A percentile compares a stretch with the other conserved stretches of the same genome.
These are phyloP conservation scores for Cyrtorhinus lividipennis DNA, from an alignment of 1,140 invertebrate genomes.

Conservation along the genomic window DNA sequence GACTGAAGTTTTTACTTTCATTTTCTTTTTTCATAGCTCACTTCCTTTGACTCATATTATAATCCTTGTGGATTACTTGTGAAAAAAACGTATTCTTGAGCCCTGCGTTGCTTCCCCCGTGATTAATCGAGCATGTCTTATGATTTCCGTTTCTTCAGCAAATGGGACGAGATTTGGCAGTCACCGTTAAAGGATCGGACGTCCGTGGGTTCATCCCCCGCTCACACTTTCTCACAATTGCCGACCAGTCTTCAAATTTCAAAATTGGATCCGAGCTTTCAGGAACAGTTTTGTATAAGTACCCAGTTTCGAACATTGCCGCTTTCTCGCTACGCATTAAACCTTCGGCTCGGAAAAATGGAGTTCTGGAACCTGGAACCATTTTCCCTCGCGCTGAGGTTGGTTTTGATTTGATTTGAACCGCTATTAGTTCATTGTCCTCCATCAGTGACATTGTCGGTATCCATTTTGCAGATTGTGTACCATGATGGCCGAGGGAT, in stretches of 20 bases:
- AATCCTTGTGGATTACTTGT: too few relatives aligned
- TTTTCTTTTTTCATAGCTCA: too few relatives aligned
- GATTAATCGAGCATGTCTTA: neutral
- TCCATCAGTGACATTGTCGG: too few relatives aligned
- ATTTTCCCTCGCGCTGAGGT: neutral
- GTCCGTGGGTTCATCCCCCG: neutral
- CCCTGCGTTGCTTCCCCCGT: too few relatives aligned
- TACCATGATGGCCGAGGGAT: neutral
- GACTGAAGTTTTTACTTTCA: too few relatives aligned
- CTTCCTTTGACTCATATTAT: too few relatives aligned
- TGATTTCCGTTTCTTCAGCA: neutral
- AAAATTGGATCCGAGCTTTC: neutral
- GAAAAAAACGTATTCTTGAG: too few relatives aligned
- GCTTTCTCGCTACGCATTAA: neutral
- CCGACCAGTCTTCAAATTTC: neutral
- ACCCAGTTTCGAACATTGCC: neutral
- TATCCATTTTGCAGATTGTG: constrained; percentile 3
- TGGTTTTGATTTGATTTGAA: too few relatives aligned
- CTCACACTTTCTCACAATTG: neutral
- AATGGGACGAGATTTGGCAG: neutral
- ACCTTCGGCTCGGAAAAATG: neutral
- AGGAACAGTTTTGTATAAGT: constrained; percentile 1
- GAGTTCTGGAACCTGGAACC: neutral
- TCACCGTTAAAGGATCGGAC: neutral
- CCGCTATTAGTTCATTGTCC: too few relatives aligned